Evolutionary conservation across 2,113 vertebrate species (phyloP).

Genomic region (Carassius gibelio): DNA sequence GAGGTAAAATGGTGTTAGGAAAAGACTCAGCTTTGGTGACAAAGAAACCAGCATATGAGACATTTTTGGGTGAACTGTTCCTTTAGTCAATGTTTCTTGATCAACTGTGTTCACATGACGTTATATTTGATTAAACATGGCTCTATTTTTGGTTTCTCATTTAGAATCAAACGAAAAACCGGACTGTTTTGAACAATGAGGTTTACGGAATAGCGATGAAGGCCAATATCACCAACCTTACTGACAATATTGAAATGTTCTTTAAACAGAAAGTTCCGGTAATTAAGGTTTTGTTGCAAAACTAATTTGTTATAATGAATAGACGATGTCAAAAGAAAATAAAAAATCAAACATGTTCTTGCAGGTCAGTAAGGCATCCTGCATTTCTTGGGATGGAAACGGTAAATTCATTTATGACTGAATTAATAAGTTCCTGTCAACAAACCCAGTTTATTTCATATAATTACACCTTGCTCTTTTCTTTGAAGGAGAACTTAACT

Average conservation of each 20-base stretch:
- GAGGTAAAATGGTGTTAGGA: neutral
- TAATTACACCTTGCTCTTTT: neutral
- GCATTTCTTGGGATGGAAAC: neutral
- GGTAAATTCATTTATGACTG: neutral
- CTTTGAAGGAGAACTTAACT: neutral
- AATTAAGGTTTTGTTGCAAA: too few relatives aligned
- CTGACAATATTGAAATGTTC: neutral
- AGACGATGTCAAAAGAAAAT: too few relatives aligned
- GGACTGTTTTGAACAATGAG: neutral
- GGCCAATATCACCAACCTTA: constrained; percentile 4
- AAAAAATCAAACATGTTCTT: too few relatives aligned
- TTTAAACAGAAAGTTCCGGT: neutral
- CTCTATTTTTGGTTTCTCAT: neutral
- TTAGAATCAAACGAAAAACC: neutral
- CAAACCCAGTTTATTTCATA: neutral
- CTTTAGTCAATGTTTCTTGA: neutral
- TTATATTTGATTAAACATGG: neutral
- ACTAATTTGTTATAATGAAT: too few relatives aligned
- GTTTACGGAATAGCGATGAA: constrained; percentile 9
- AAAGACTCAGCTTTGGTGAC: neutral
- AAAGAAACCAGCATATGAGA: too few relatives aligned
- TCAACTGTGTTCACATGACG: neutral
- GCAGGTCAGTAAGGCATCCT: neutral
- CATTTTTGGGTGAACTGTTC: too few relatives aligned
- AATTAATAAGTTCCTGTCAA: neutral